Conservation (phyloP, 2,888 invertebrate genomes). For the Eupithecia tripunctaria region DNA sequence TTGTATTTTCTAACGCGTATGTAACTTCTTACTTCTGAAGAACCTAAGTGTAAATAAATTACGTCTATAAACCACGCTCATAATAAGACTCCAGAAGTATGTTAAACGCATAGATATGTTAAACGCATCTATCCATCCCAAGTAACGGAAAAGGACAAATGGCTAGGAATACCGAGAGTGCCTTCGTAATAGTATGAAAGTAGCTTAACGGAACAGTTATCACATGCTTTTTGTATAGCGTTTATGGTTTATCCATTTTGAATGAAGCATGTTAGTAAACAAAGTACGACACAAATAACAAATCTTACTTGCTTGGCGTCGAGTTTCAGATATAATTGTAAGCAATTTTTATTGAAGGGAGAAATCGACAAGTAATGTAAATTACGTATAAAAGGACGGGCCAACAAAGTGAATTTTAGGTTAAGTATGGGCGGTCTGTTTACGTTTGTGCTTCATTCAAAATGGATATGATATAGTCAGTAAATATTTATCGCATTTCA, state of each 20-base stretch:
- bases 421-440: no score
- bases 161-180: slow-evolving; percentile 38
- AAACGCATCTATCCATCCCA: slow-evolving; percentile 37
- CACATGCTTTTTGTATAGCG: slow-evolving; percentile 19
- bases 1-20: not conserved
- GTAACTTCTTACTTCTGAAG: not conserved
- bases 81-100: slow-evolving; percentile 39
- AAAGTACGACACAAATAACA: no score
- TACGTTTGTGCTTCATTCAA: no score
- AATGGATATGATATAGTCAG: no score
- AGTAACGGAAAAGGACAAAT: slow-evolving; percentile 44
- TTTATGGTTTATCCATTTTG: no score
- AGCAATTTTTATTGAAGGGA: no score
- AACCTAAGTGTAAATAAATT: slow-evolving; percentile 47
- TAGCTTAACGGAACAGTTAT: slow-evolving; percentile 26
- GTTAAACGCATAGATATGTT: slow-evolving; percentile 42
- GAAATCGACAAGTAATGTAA: no score
- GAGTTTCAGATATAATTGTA: no score
- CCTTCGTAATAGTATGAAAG: slow-evolving; percentile 33
- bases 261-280: no score
- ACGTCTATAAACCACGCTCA: slow-evolving; percentile 47
- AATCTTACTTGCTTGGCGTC: no score
- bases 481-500: not conserved
- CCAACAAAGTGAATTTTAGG: no score
- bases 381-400: no score